Base-by-base conservation (phyloP, 2,888 invertebrate species). In the Cheilosia urbana region DNA sequence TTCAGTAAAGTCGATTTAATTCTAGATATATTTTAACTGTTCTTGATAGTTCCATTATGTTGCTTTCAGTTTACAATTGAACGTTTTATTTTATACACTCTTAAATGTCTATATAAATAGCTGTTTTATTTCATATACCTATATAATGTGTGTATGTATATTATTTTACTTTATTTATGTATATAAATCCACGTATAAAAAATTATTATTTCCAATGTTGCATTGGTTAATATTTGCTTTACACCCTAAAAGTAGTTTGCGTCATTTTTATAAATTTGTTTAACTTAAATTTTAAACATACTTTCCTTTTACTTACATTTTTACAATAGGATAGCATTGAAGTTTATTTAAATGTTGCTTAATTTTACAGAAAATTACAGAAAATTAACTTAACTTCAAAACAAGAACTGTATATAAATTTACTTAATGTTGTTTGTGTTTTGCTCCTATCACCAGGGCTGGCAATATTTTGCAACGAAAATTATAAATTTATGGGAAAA, bases 311-410 rank as follows among this genome's bases (percentile, higher is more conserved):
- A 76, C 42, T 60, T 76, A 76, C 63, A 73, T 85, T 85, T 76
- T 83, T 83, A 75, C 87, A 80, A 77, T 69, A 80, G 84, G 82
- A 82, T 87, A 87, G 81, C 72, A 79, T 82, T 82, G 87, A 88
- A 68, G 34, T 63, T 66, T 21, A 65, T 15, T 47, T 51, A 53
- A 51, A 55, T 69, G 30, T 51, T 62, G 30, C 69, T 75, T 63
- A 27, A 21, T 21, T n/a, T 55, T n/a, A n/a, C n/a, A n/a, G n/a
- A 21, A 21, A 21, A 21, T 21, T 58, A 57, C 53, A 47, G 5
- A 47, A 47, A 47, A 47, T 11, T 9, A 47, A 47, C n/a, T 47
- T 3, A 47, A 47, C 19, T 17, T 9, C 19, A 17, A 47, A 19
- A 47, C 15, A 45, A 45, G 37, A 37, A 37, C 37, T 37, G 13